These are phyloP conservation scores for Choreutis nemorana DNA, from an alignment of 2,888 invertebrate genomes.

Conservation along the genomic window DNA sequence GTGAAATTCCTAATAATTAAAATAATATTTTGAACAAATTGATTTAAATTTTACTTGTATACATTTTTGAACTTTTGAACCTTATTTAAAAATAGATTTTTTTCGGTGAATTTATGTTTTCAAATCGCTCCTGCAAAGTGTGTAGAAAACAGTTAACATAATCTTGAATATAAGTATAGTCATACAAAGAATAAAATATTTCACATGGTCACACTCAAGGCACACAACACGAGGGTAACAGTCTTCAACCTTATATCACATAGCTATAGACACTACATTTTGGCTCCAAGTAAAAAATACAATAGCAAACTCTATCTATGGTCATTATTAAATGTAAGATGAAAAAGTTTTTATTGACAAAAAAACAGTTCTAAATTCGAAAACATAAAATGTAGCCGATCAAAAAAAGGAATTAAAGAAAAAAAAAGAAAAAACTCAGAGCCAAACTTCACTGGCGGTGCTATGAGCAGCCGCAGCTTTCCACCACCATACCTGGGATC, in stretches of 20 bases:
- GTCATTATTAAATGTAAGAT: neutral
- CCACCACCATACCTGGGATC: slow-evolving; percentile 94
- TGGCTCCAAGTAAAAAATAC: slow-evolving; percentile 21
- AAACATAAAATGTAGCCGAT: slow-evolving; percentile 3
- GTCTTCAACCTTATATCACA: slow-evolving; percentile 59
- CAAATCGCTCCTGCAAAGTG: too few relatives aligned
- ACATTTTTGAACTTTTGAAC: neutral
- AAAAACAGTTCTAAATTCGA: slow-evolving; percentile 2
- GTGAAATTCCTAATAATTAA: too few relatives aligned
- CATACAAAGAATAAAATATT: too few relatives aligned
- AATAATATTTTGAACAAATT: slow-evolving; percentile 25
- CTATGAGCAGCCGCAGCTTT: slow-evolving; percentile 90
- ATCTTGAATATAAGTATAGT: slow-evolving; percentile 21
- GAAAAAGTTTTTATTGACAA: neutral
- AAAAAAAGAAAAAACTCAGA: slow-evolving; percentile 26
- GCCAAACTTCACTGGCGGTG: slow-evolving; percentile 22
- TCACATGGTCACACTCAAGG: slow-evolving; percentile 39
- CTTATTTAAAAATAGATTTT: neutral
- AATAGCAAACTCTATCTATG: slow-evolving; percentile 1
- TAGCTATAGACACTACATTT: slow-evolving; percentile 37
- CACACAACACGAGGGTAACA: slow-evolving; percentile 51
- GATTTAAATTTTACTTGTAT: neutral
- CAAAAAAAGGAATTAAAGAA: slow-evolving; percentile 1
- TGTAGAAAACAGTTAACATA: too few relatives aligned
- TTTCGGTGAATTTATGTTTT: too few relatives aligned